These are phyloP conservation scores for Dolichomitus sp. DNA, from an alignment of 2,888 invertebrate species.

Conservation along the genomic window DNA sequence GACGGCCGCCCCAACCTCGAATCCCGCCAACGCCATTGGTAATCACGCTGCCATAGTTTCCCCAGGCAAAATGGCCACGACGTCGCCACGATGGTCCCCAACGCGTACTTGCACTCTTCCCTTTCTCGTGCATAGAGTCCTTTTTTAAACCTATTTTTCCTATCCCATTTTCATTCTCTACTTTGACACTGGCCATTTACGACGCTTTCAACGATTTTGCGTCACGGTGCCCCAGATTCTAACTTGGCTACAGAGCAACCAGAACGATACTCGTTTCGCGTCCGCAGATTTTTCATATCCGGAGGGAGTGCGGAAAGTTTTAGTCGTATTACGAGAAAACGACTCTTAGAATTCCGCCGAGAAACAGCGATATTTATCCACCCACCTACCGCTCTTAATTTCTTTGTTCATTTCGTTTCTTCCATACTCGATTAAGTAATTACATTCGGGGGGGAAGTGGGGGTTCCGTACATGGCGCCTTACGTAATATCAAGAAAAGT, in stretches of 20 bases:
- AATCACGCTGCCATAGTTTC: constrained; percentile 77
- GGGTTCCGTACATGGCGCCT: constrained; percentile 17
- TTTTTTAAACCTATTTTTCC: not conserved
- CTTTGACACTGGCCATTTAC: not conserved
- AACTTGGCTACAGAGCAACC: not conserved
- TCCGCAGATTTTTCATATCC: constrained; percentile 34
- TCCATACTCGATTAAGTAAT: constrained; percentile 51
- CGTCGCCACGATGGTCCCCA: constrained; percentile 42
- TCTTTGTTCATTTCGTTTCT: constrained; percentile 47
- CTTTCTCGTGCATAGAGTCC: not conserved
- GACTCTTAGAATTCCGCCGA: constrained; percentile 11
- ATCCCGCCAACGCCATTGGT: constrained; percentile 72
- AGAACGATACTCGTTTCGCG: not conserved
- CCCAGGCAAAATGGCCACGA: constrained; percentile 80
- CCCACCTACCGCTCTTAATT: constrained; percentile 51
- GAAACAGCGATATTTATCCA: constrained; percentile 29
- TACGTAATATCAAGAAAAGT: constrained; percentile 28
- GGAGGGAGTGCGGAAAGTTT: constrained; percentile 1
- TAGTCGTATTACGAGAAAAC: constrained; percentile 13
- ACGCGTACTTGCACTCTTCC: not conserved
- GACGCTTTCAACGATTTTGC: not conserved
- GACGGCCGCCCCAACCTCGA: constrained; percentile 74
- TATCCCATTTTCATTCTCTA: not conserved
- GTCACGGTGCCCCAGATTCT: not conserved
- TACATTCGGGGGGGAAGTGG: not conserved